Conservation (phyloP, 92 coral and sea anemone species). For the Phymanthus crucifer region DNA sequence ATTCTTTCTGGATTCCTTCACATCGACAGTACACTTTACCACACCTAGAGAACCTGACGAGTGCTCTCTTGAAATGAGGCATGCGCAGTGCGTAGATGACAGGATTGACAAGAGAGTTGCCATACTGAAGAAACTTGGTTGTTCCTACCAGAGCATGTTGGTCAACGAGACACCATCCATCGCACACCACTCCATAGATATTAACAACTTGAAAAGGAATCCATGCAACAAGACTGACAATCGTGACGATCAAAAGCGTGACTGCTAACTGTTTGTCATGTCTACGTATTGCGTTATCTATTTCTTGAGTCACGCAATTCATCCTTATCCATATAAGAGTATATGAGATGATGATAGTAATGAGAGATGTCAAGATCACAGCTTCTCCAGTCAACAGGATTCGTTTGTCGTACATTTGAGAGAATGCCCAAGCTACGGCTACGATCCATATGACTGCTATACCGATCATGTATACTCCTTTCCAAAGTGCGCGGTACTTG, state of each 20-base stretch:
- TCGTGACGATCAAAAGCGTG: constrained; percentile 10
- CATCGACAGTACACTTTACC: neutral
- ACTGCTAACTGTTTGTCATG: neutral
- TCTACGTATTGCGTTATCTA: neutral
- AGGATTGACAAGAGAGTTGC: constrained; percentile 19
- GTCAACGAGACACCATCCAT: neutral
- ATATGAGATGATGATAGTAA: neutral
- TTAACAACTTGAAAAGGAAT: constrained; percentile 9
- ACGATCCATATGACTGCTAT: constrained; percentile 1
- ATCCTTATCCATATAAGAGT: neutral
- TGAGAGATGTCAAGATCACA: neutral
- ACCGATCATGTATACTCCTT: neutral
- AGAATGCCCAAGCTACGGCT: neutral
- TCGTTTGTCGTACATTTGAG: neutral
- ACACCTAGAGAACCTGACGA: neutral
- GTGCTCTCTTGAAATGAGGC: no score
- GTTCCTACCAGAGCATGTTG: neutral
- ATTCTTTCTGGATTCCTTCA: neutral
- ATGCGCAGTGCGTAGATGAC: no score
- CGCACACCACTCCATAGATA: neutral
- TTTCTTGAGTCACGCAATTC: neutral
- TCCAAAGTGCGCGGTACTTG: neutral
- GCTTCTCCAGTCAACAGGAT: neutral
- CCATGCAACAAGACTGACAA: constrained; percentile 2
- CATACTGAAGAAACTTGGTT: constrained; percentile 10